A percentile compares a stretch with the other conserved stretches of the same genome.
Conservation (phyloP, 2,113 vertebrate species). For the Odontophorus gujanensis region DNA sequence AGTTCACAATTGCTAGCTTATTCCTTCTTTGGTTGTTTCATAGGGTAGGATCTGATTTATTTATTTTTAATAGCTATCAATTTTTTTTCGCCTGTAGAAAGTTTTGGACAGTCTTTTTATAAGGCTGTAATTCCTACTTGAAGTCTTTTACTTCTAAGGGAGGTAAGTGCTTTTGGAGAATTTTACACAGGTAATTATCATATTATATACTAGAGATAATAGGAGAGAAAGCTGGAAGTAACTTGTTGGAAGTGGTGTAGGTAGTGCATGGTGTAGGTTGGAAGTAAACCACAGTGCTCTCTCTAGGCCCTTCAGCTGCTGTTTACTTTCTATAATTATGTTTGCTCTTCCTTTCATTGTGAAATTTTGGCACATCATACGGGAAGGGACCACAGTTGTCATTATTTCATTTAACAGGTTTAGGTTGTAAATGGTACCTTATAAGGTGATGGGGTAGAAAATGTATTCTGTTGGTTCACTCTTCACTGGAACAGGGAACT, state of each 20-base stretch:
- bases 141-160: neutral
- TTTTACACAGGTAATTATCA: neutral
- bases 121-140: neutral
- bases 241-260: neutral
- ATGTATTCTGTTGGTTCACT: neutral
- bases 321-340: neutral
- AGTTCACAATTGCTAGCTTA: neutral
- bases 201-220: neutral
- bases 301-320: neutral
- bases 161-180: neutral
- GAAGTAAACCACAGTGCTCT: neutral
- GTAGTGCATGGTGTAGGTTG: neutral
- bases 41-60: neutral
- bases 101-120: neutral
- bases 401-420: neutral
- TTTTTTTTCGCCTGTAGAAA: neutral
- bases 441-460: neutral
- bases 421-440: neutral
- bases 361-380: neutral
- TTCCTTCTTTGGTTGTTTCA: neutral
- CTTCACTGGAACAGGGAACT: neutral
- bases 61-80: neutral
- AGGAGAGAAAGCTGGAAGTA: neutral
- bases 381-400: neutral
- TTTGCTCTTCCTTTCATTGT: neutral